Evolutionary conservation across 2,113 vertebrate genomes (phyloP), one percentile per base, ranked within the genome.

Genomic region (Muntiacus reevesi): DNA sequence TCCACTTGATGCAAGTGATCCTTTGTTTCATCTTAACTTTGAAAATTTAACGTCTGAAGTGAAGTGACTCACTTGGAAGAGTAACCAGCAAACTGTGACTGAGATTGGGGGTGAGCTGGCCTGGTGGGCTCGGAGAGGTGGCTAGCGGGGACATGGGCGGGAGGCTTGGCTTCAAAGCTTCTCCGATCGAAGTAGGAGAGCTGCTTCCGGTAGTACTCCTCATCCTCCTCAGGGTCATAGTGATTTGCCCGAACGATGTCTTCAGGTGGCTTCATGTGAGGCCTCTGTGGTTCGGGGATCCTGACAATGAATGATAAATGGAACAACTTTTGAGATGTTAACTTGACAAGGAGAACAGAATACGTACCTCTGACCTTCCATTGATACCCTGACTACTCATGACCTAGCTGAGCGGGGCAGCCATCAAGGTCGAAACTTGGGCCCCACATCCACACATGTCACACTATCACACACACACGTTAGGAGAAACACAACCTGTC

Each of bases 191-290:
- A 99, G 98, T 99, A 99, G 0, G 99, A 99, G 95, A 99, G 99
- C 98, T 99, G 99, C 97, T 99, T 99, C 54, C 99, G 99, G 86
- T 99, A 99, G 94, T 99, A 99, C 59, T 99, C 99, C 96, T 99
- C 99, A 52, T 99, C 99, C 71, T 99, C 99, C 79, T 99, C 99
- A 0, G 99, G 99, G 93, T 99, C 99, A 0, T 99, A 99, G 92
- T 99, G 99, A 97, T 99, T 99, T 81, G 99, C 98, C 45, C 99
- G 99, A 54, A 99, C 98, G 1, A 99, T 98, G 54, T 99, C 99
- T 95, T 99, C 99, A 40, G 99, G 98, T 2, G 99, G 98, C 97
- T 99, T 99, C 13, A 98, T 91, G 47, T 99, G 99, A 98, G 99
- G 99, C 99, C 99, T 99, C 96, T 99, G 99, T 59, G 99, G 99